Evolutionary conservation across 1,140 invertebrate genomes (phyloP).

Genomic region (Drosophila varians): DNA sequence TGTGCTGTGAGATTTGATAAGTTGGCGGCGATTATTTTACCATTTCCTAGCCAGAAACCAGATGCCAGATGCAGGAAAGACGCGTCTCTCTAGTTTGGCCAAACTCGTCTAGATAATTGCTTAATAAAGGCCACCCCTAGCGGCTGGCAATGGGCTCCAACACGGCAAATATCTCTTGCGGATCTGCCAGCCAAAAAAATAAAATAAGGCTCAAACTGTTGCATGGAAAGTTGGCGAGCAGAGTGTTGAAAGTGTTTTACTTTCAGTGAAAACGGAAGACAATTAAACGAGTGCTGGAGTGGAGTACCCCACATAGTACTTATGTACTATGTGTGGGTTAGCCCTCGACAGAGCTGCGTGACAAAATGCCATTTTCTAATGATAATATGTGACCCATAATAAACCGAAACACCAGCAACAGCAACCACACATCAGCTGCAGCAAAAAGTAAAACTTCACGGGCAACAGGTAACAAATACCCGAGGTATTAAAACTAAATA

Average conservation of each 20-base stretch:
- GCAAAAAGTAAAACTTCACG: slow-evolving; percentile 71
- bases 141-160: not conserved
- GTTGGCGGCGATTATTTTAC: slow-evolving; percentile 80
- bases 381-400: slow-evolving; percentile 79
- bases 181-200: slow-evolving; percentile 23
- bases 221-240: slow-evolving; percentile 37
- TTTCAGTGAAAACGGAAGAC: slow-evolving; percentile 52
- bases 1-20: slow-evolving; percentile 72
- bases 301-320: too few species aligned
- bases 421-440: slow-evolving; percentile 54
- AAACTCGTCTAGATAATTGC: slow-evolving; percentile 59
- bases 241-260: slow-evolving; percentile 53
- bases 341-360: slow-evolving; percentile 64
- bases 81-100: slow-evolving; percentile 52
- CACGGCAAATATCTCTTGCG: slow-evolving; percentile 12
- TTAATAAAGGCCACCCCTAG: slow-evolving; percentile 68
- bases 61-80: slow-evolving; percentile 27
- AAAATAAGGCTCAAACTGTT: slow-evolving; percentile 11
- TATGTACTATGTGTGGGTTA: slow-evolving; percentile 13
- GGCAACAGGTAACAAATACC: slow-evolving; percentile 81
- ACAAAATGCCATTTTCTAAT: slow-evolving; percentile 83
- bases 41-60: slow-evolving; percentile 70
- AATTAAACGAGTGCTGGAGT: slow-evolving; percentile 32
- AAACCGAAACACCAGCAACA: slow-evolving; percentile 51
- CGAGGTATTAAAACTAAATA: slow-evolving; percentile 81